Evolutionary conservation across 1,140 invertebrate species (phyloP).

Genomic region (Pollicipes pollicipes): DNA sequence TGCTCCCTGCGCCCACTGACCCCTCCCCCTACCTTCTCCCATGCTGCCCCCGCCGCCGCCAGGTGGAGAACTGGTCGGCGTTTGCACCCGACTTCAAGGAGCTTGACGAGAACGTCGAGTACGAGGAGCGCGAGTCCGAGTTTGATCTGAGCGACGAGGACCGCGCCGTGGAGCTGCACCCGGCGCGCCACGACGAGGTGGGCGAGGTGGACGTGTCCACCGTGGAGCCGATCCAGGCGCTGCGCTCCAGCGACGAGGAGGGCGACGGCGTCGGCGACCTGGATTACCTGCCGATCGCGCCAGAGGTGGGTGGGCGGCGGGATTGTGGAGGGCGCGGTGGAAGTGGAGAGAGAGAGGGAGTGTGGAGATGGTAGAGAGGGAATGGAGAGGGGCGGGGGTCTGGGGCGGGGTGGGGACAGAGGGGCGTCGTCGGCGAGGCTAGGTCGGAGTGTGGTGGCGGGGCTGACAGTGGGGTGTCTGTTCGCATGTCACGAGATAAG

Average conservation of each 20-base stretch:
- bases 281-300: conserved; percentile 83
- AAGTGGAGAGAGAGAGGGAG: conserved; percentile 20
- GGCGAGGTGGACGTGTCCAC: conserved; percentile 35
- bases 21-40: too few relatives aligned
- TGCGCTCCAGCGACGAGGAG: conserved; percentile 83
- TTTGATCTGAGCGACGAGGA: conserved; percentile 94
- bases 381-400: too few relatives aligned
- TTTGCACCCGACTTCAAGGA: conserved; percentile 99
- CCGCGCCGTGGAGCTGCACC: conserved; percentile 62
- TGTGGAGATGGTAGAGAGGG: conserved; percentile 19
- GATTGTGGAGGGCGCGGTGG: conserved; percentile 57
- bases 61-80: conserved; percentile 98
- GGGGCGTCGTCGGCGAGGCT: too few relatives aligned
- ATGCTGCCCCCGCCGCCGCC: too few relatives aligned
- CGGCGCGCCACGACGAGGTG: conserved; percentile 70
- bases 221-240: conserved; percentile 57
- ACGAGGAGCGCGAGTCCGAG: conserved; percentile 95
- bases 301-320: conserved; percentile 79
- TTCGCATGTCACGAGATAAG: too few relatives aligned
- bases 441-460: too few relatives aligned
- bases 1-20: too few relatives aligned
- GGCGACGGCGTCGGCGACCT: conserved; percentile 68
- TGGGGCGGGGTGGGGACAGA: too few relatives aligned
- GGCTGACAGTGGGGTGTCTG: too few relatives aligned
- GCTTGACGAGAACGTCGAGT: conserved; percentile 97